Conservation (phyloP, 2,888 invertebrate genomes). For the Agrochola circellaris region DNA sequence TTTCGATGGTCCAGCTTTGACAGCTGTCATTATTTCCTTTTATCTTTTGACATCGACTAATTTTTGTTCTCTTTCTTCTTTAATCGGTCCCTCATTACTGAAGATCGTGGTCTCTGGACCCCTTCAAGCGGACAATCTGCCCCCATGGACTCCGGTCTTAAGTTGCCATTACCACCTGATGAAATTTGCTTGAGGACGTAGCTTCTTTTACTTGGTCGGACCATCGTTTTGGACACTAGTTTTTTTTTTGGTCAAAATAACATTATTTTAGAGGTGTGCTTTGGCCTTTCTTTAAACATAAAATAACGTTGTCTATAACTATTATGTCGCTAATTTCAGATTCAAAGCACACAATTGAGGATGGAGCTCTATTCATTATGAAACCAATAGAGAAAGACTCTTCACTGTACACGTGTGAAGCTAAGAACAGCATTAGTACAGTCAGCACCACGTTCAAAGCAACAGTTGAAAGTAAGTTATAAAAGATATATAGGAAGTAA, state of each 20-base stretch:
- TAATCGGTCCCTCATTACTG: not conserved
- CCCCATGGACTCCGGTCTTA: not conserved
- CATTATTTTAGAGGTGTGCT: not conserved
- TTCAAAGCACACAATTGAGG: conserved; percentile 47
- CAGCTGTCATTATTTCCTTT: not conserved
- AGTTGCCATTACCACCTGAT: not conserved
- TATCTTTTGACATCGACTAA: not conserved
- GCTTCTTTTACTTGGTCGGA: no score
- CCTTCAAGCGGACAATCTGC: not conserved
- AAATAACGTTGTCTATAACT: not conserved
- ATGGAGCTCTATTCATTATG: conserved; percentile 51
- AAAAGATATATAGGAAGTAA: not conserved
- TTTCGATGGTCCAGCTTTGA: not conserved
- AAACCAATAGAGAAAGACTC: conserved; percentile 47
- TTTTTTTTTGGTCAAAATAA: not conserved
- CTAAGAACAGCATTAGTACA: conserved; percentile 45
- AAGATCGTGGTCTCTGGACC: not conserved
- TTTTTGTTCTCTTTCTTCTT: not conserved
- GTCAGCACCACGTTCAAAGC: conserved; percentile 14
- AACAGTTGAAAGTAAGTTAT: conserved; percentile 47
- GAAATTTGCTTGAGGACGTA: not conserved
- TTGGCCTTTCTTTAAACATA: not conserved
- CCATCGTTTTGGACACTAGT: no score
- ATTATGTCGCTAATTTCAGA: conserved; percentile 34
- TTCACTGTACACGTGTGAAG: conserved; percentile 51